A percentile compares a stretch with the other conserved stretches of the same genome.
Evolutionary conservation across 2,113 vertebrate genomes (phyloP).

Genomic region (Syrrhaptes paradoxus): DNA sequence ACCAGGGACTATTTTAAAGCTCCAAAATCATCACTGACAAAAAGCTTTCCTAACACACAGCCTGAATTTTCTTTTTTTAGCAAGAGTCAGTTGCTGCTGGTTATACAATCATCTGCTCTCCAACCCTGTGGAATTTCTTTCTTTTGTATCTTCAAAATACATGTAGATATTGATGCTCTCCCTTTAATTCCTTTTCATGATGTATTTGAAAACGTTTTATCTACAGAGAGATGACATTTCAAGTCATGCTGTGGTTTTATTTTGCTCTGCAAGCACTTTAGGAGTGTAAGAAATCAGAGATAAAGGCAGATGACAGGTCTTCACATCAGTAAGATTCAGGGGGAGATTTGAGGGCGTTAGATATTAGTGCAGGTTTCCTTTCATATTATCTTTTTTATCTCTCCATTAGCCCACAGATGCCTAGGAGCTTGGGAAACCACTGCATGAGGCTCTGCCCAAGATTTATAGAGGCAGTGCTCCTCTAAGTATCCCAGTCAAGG

Average conservation of each 20-base stretch:
- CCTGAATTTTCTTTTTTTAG: constrained; percentile 1
- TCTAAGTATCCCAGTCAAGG: background rate
- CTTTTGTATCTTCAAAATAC: background rate
- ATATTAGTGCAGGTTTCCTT: background rate
- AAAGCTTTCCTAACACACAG: constrained; percentile 1
- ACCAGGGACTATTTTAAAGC: background rate
- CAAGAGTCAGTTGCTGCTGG: background rate
- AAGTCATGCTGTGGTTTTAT: background rate
- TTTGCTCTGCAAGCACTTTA: background rate
- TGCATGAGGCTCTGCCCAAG: background rate
- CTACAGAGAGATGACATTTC: background rate
- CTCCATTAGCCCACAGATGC: background rate
- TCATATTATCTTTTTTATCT: background rate
- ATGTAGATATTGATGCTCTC: background rate
- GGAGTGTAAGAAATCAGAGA: background rate
- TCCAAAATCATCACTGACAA: background rate
- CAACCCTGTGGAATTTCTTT: background rate
- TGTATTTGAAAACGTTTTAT: background rate
- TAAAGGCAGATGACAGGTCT: background rate
- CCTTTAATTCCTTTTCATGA: background rate
- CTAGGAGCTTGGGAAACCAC: background rate
- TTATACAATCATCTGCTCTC: constrained; percentile 14
- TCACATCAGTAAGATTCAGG: background rate
- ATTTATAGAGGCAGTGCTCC: background rate
- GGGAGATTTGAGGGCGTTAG: background rate